A percentile compares a stretch with the other conserved stretches of the same genome.
These are phyloP conservation scores for Sitophilus oryzae DNA, from an alignment of 1,140 invertebrate genomes.

Conservation along the genomic window DNA sequence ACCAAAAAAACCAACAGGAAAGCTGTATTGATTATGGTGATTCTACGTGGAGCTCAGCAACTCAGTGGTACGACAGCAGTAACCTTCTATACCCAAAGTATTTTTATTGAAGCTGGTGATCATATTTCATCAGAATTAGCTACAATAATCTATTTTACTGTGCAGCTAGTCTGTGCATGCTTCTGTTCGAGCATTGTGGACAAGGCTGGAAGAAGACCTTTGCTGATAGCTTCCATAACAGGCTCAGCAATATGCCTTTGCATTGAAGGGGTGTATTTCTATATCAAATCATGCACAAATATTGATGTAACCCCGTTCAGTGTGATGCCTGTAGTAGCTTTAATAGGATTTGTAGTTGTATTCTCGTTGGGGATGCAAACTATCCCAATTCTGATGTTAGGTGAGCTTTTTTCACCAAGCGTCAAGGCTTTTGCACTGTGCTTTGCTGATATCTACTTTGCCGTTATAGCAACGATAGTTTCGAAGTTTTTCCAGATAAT, in stretches of 20 bases:
- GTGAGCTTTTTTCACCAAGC: constrained; percentile 68
- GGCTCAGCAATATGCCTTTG: constrained; percentile 51
- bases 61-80: constrained; percentile 70
- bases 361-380: constrained; percentile 65
- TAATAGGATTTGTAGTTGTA: constrained; percentile 63
- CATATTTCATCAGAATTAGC: constrained; percentile 35
- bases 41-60: constrained; percentile 68
- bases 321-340: constrained; percentile 55
- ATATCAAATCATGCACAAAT: constrained; percentile 22
- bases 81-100: constrained; percentile 67
- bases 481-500: constrained; percentile 68
- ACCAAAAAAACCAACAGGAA: constrained; percentile 53
- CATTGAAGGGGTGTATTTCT: constrained; percentile 56
- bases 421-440: constrained; percentile 64
- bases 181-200: constrained; percentile 63
- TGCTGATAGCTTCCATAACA: constrained; percentile 57
- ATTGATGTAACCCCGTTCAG: constrained; percentile 27
- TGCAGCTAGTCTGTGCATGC: constrained; percentile 60
- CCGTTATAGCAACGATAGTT: constrained; percentile 64
- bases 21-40: constrained; percentile 57
- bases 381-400: constrained; percentile 64
- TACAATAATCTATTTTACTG: constrained; percentile 56
- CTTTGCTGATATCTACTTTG: constrained; percentile 63
- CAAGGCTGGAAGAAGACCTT: constrained; percentile 60
- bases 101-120: constrained; percentile 55